phyloP scores from a whole-genome alignment of 2,888 invertebrate species.

The Syrphus vitripennis region DNA sequence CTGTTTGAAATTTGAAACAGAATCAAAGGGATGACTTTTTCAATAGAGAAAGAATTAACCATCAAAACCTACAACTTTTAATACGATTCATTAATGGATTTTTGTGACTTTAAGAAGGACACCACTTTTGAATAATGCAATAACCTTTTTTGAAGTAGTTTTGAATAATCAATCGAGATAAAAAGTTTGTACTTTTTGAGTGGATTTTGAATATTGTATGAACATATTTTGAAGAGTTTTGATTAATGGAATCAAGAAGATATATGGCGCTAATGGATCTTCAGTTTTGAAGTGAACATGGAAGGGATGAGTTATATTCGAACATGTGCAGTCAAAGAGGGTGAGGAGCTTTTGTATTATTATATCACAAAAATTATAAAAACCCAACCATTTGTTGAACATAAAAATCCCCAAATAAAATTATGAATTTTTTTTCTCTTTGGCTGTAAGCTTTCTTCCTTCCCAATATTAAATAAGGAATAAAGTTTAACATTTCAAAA shows the following conservation, averaged over 20 bases:
- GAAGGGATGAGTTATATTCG: no score
- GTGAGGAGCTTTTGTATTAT: no score
- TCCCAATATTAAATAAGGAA: not conserved
- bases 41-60: not conserved
- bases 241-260: not conserved
- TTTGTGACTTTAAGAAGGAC: constrained; percentile 67
- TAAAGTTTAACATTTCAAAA: not conserved
- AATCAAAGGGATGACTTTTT: constrained; percentile 36
- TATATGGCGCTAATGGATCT: not conserved
- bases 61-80: not conserved
- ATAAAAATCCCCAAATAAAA: no score
- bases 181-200: constrained; percentile 29
- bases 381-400: no score
- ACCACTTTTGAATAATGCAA: constrained; percentile 45
- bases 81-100: constrained; percentile 71
- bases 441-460: not conserved
- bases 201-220: constrained; percentile 58
- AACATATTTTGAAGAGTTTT: not conserved
- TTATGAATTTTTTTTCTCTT: no score
- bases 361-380: no score
- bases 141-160: constrained; percentile 58
- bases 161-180: constrained; percentile 57
- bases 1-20: constrained; percentile 24
- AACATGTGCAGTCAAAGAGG: no score
- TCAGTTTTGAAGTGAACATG: not conserved